Percentiles rank a stretch among this genome's conserved stretches.
Conservation (phyloP, 2,888 invertebrate genomes). For the Thereva unica region DNA sequence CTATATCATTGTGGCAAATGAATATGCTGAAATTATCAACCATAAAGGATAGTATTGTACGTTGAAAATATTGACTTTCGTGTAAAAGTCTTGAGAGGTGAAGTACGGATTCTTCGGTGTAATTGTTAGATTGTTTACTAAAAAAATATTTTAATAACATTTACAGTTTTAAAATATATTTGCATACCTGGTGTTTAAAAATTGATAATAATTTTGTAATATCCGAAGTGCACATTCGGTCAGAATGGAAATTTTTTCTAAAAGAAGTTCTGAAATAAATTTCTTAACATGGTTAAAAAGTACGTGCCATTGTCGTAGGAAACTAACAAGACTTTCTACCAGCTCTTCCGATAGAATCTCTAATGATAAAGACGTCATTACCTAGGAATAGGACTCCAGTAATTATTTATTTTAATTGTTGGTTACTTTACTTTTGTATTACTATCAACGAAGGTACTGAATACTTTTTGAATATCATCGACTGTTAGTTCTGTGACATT, state of each 20-base stretch:
- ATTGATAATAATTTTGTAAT: not conserved
- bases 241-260: not conserved
- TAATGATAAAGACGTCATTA: no score
- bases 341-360: no score
- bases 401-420: not conserved
- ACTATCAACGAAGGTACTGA: not conserved
- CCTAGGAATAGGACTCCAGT: no score
- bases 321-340: not conserved
- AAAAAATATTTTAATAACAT: not conserved
- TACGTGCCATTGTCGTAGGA: not conserved
- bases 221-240: not conserved
- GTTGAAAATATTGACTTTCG: constrained; percentile 20
- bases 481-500: not conserved
- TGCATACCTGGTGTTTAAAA: not conserved
- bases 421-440: not conserved
- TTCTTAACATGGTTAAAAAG: not conserved
- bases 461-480: not conserved
- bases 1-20: not conserved
- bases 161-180: not conserved
- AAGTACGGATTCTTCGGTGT: not conserved
- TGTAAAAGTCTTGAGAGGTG: not conserved
- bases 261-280: no score
- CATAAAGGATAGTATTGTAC: constrained; percentile 11
- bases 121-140: not conserved
- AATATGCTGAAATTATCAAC: constrained; percentile 18